phyloP scores from a whole-genome alignment of 2,888 invertebrate species.

The Lacanobia wlatinum region DNA sequence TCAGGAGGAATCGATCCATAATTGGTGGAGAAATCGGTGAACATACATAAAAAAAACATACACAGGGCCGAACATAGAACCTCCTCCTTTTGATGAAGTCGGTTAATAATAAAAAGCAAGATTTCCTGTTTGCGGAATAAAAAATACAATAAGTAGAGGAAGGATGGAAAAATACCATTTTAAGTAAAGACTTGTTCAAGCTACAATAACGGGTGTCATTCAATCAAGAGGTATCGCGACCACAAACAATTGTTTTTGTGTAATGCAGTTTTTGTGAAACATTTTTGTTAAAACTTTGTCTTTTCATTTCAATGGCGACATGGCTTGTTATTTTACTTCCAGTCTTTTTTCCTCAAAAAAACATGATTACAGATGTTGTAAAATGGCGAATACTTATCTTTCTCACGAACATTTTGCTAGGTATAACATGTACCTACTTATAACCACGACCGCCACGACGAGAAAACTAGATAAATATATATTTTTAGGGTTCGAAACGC shows the following conservation, averaged over 20 bases:
- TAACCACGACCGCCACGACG: too few relatives aligned
- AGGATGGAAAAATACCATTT: constrained; percentile 44
- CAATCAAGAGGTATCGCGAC: constrained; percentile 49
- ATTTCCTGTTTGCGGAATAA: constrained; percentile 18
- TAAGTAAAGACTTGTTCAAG: constrained; percentile 28
- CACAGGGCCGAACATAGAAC: too few relatives aligned
- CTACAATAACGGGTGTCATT: constrained; percentile 46
- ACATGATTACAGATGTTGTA: constrained; percentile 15
- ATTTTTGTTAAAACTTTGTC: constrained; percentile 59
- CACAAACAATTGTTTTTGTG: constrained; percentile 49
- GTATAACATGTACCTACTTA: too few relatives aligned
- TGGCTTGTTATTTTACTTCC: constrained; percentile 38
- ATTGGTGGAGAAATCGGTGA: too few relatives aligned
- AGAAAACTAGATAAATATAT: too few relatives aligned
- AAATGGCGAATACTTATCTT: constrained; percentile 7
- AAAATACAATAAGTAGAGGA: constrained; percentile 30
- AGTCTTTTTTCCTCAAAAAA: constrained; percentile 35
- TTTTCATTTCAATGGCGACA: constrained; percentile 41
- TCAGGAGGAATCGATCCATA: too few relatives aligned
- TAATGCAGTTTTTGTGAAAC: constrained; percentile 54
- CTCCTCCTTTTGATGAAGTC: too few relatives aligned
- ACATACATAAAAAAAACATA: too few relatives aligned
- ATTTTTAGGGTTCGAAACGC: too few relatives aligned
- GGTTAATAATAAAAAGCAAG: not conserved
- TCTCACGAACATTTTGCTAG: not conserved